Evolutionary conservation across 2,797 vertebrate species (phyloP), one percentile per base, ranked within the genome.

Genomic region (Choloepus didactylus): DNA sequence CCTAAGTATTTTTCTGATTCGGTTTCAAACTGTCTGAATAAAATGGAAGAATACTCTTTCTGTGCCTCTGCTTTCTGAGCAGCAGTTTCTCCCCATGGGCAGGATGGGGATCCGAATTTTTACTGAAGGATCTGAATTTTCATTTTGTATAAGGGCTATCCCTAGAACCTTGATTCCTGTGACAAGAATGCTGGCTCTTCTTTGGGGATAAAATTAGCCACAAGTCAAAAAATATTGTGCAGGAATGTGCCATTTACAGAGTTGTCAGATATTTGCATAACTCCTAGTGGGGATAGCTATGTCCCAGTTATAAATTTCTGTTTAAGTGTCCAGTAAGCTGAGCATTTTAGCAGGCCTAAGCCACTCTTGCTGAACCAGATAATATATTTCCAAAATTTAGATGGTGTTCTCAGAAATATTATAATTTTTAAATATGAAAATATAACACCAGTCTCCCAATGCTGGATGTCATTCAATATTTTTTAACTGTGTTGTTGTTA

Each of bases 1-100:
- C n/a, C 54, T 80, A n/a, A 15, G 10, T 27, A n/a, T 83, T 95
- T 54, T 88, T 56, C 60, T 94, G 16, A 66, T 72, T 76, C 59
- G 11, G 21, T 19, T 72, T 72, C 56, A 70, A 41, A 81, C 3
- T 21, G 23, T 73, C 8, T 38, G 46, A 49, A n/a, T 59, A 66
- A 27, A 80, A 25, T 9, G 12, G 46, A 90, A 69, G n/a, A 94
- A 46, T 56, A 3, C 5, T 49, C 23, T 25, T 87, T 82, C 7
- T 25, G 25, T 3, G 31, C 1, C 31, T 91, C 31, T 56, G 4
- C 16, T 54, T 73, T 85, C 31, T 59, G 31, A 25, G 18, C 27
- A 76, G 54, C 21, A 54, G 21, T 21, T 83, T 72, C 5, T 5
- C 11, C 27, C 12, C 19, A n/a, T 54, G 14, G 62, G 31, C n/a